phyloP scores from a whole-genome alignment of 2,797 vertebrate species.

The Salarias fasciatus region DNA sequence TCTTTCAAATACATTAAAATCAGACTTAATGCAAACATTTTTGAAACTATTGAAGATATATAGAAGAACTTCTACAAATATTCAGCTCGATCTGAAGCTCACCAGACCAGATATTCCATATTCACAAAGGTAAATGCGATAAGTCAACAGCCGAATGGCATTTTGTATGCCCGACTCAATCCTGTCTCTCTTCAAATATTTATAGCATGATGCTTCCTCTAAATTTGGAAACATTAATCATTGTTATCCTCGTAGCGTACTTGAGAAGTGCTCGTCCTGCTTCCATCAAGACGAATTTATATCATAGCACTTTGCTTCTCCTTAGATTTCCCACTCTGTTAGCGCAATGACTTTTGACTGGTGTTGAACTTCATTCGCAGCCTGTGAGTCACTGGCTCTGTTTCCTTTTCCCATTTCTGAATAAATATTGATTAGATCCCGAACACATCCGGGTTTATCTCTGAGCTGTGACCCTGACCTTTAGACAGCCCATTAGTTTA shows the following conservation, averaged over 20 bases:
- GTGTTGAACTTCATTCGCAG: neutral
- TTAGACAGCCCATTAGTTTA: constrained; percentile 17
- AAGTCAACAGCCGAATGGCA: too few species aligned
- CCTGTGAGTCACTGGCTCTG: neutral
- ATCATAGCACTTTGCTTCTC: neutral
- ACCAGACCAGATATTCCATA: too few species aligned
- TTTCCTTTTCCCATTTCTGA: constrained; percentile 33
- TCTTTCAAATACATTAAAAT: too few species aligned
- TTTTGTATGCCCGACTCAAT: constrained; percentile 7
- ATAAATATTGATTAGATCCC: constrained; percentile 43
- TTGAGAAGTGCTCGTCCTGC: neutral
- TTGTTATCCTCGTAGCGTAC: neutral
- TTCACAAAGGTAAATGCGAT: too few species aligned
- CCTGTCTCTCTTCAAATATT: too few species aligned
- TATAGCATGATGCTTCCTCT: too few species aligned
- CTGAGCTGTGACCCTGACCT: constrained; percentile 28
- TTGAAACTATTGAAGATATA: too few species aligned
- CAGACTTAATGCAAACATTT: too few species aligned
- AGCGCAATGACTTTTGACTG: neutral
- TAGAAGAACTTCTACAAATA: too few species aligned
- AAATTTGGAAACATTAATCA: too few species aligned
- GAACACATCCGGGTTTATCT: constrained; percentile 20
- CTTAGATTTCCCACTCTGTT: constrained; percentile 2
- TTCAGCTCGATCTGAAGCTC: too few species aligned
- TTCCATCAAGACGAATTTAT: constrained; percentile 4